These are phyloP conservation scores for Rhea pennata DNA, from an alignment of 2,113 vertebrate species.

Conservation along the genomic window DNA sequence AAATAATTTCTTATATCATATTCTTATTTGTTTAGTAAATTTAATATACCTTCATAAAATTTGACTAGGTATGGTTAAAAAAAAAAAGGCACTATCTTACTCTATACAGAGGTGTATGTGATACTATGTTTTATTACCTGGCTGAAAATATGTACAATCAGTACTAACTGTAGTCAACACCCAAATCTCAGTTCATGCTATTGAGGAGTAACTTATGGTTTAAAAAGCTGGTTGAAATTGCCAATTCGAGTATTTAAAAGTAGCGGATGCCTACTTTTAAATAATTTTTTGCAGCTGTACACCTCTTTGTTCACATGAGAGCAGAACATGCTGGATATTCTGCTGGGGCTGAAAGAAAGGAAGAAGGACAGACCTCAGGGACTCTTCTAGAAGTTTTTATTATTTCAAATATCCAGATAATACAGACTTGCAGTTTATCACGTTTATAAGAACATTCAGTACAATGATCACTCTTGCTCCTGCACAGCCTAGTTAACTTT, in stretches of 20 bases:
- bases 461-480: too few relatives aligned
- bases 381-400: background rate
- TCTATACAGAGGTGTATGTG: background rate
- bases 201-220: too few relatives aligned
- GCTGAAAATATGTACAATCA: too few relatives aligned
- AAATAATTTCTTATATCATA: rapidly evolving
- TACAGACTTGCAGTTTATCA: too few relatives aligned
- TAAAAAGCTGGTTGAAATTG: background rate
- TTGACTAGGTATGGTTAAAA: rapidly evolving
- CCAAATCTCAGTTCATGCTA: too few relatives aligned
- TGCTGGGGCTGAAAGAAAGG: too few relatives aligned
- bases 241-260: background rate
- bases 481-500: too few relatives aligned
- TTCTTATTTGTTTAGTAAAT: background rate
- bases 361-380: too few relatives aligned
- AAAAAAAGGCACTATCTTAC: background rate
- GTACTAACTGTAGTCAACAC: too few relatives aligned
- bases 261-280: background rate
- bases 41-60: background rate
- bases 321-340: background rate
- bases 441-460: too few relatives aligned
- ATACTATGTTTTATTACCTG: background rate
- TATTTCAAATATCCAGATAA: background rate
- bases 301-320: background rate
- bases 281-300: background rate